Evolutionary conservation across 2,888 invertebrate genomes (phyloP), one percentile per base, ranked within the genome.

Genomic region (Drosophila conformis): DNA sequence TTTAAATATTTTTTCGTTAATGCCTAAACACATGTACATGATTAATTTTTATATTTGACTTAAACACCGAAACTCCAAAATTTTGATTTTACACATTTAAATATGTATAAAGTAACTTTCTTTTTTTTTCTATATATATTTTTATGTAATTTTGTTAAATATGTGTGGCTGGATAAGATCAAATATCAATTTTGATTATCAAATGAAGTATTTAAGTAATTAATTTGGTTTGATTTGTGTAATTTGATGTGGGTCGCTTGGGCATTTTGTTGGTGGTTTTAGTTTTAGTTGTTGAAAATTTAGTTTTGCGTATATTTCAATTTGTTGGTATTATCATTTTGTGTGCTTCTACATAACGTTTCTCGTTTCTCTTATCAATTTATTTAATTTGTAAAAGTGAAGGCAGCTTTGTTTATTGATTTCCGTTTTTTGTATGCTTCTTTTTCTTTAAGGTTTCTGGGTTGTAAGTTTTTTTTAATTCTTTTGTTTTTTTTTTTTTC

Each of bases 321-420:
- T 67, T 79, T 51, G 49, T 71, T 75, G 78, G 69, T 78, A 69
- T 82, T 78, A 80, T 78, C 88, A 84, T 91, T 91, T 89, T 90
- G 85, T 91, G 82, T 91, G 88, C 83, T 91, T 75, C 72, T 78
- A 54, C 70, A 78, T 83, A 84, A 89, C 85, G 62, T 80, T 82
- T 76, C 74, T 72, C 78, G 74, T 73, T 76, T 73, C 67, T 78
- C 81, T 84, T 89, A 70, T 76, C 64, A 65, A 90, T 87, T 86
- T 86, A 89, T 86, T 88, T 86, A 89, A 90, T 90, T 87, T 87
- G 87, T 87, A 87, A 90, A 92, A 90, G 91, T 91, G 91, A 91
- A 91, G 91, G 91, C 91, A 91, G 91, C 91, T 91, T 92, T 91
- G 91, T 91, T 91, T 90, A 91, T 92, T 91, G 92, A 92, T 92